Percentiles rank a stretch among this genome's conserved stretches.
Conservation (phyloP, 2,113 vertebrate genomes). For the Cheirogaleus medius region DNA sequence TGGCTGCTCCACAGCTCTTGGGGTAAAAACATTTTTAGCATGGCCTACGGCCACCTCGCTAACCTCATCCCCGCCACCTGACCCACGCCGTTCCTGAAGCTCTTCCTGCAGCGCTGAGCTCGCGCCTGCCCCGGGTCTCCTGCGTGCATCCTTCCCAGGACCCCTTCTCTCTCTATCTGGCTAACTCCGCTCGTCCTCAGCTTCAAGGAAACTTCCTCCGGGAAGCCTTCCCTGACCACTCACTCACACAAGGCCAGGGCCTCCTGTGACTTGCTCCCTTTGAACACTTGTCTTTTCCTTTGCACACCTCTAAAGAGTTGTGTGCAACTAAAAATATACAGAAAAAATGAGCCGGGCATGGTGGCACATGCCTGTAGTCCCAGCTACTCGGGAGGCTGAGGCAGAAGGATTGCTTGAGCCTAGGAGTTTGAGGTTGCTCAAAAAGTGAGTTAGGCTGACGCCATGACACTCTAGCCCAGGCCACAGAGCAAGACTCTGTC, state of each 20-base stretch:
- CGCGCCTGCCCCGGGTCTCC: neutral
- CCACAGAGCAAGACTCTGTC: too few species aligned
- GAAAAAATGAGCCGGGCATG: too few species aligned
- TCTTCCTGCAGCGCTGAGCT: too few species aligned
- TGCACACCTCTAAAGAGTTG: too few species aligned
- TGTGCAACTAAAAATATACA: neutral
- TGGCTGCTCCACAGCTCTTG: neutral
- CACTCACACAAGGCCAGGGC: neutral
- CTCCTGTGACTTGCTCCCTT: neutral
- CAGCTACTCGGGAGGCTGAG: too few species aligned
- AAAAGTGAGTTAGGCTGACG: too few species aligned
- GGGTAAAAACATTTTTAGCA: neutral
- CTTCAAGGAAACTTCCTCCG: neutral
- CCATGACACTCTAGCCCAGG: too few species aligned
- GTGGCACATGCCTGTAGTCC: too few species aligned
- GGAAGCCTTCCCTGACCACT: neutral
- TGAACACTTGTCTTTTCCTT: neutral
- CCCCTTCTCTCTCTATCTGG: neutral
- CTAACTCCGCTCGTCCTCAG: neutral
- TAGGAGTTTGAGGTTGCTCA: too few species aligned
- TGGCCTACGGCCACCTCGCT: neutral
- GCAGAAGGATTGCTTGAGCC: too few species aligned
- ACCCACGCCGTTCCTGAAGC: neutral
- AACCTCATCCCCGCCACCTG: neutral
- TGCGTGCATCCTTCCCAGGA: neutral